Conservation (phyloP, 2,797 vertebrate species). For the Ambastaia sidthimunki region DNA sequence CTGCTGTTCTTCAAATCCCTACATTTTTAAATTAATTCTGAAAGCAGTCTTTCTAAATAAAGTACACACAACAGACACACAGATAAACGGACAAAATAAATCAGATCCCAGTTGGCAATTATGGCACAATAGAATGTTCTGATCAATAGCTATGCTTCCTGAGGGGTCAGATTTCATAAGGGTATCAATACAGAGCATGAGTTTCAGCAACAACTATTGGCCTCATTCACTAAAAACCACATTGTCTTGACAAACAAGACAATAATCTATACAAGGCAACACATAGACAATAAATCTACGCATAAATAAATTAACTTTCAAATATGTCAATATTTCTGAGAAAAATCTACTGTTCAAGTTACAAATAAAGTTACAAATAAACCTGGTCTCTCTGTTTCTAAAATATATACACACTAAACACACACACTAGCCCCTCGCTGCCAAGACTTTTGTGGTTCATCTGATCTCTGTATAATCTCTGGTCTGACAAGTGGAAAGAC, state of each 20-base stretch:
- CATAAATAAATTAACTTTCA: no score
- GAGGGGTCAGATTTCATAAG: constrained; percentile 80
- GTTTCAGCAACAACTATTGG: constrained; percentile 73
- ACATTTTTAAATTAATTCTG: background rate
- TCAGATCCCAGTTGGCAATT: constrained; percentile 62
- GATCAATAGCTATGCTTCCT: constrained; percentile 79
- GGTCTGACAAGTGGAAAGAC: no score
- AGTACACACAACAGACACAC: constrained; percentile 14
- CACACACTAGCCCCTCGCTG: no score
- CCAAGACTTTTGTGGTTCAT: no score
- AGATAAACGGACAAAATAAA: constrained; percentile 20
- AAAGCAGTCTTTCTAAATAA: constrained; percentile 18
- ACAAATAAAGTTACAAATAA: no score
- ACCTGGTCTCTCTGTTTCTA: no score
- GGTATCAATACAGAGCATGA: constrained; percentile 79
- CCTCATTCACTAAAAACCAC: background rate
- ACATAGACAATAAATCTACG: no score
- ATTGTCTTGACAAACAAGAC: background rate
- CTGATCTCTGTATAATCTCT: no score
- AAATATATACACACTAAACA: no score
- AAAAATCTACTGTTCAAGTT: no score
- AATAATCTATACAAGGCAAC: background rate
- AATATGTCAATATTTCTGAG: no score
- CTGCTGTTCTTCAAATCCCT: background rate
- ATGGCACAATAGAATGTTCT: constrained; percentile 71